Evolutionary conservation across 2,113 vertebrate species (phyloP).

Genomic region (Origma solitaria): DNA sequence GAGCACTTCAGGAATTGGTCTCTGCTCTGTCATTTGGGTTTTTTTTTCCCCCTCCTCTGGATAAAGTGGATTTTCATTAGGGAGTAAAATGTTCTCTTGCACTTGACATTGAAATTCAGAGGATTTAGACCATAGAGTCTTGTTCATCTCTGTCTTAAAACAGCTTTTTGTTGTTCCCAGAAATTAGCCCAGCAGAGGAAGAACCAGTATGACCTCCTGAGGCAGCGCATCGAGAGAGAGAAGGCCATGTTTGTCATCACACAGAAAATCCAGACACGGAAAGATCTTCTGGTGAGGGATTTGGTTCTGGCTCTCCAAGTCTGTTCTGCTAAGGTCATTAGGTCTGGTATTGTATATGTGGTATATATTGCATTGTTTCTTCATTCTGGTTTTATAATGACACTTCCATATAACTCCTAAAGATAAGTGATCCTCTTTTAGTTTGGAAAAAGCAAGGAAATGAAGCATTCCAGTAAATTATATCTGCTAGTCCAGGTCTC

Average conservation of each 20-base stretch:
- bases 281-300: slow-evolving; percentile 88
- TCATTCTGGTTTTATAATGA: background rate
- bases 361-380: background rate
- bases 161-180: slow-evolving; percentile 56
- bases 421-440: background rate
- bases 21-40: background rate
- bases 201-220: slow-evolving; percentile 82
- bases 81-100: background rate
- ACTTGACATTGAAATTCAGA: background rate
- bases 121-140: background rate
- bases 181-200: slow-evolving; percentile 79
- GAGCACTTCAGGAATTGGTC: background rate
- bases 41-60: background rate
- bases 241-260: slow-evolving; percentile 87
- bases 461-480: background rate
- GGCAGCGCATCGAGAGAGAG: slow-evolving; percentile 91
- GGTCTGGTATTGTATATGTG: background rate
- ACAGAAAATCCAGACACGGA: slow-evolving; percentile 94
- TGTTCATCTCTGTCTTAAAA: background rate
- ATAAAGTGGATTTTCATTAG: background rate
- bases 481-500: background rate
- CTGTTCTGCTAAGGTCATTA: background rate
- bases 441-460: background rate
- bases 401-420: background rate
- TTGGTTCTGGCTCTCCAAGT: background rate